Base-by-base conservation (phyloP, 53 echinoderm and acorn worm species). In the Holothuria scabra region DNA sequence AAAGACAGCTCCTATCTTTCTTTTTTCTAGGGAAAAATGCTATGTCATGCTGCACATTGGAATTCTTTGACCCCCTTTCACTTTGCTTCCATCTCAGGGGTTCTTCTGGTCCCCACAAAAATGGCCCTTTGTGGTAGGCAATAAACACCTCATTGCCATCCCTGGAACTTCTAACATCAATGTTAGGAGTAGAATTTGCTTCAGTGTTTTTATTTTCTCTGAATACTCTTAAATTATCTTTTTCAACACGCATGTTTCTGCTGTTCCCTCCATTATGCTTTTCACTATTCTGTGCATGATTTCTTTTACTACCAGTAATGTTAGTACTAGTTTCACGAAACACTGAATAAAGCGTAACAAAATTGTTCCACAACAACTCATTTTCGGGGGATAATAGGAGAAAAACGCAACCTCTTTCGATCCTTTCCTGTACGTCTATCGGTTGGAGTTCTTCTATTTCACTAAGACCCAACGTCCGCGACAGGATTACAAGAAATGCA, bases 1-100 rank as follows among this genome's bases (percentile, higher is more conserved):
- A 19, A 16, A 95, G 85, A 56, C 95, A 95, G 2, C 79, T 65
- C n/a, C 91, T 80, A 59, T 93, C 91, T 63, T 71, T 79, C 58
- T 85, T 89, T 14, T 52, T 38, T 55, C 28, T 80, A 46, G 87
- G 85, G 79, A 96, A 93, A 14, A 91, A 48, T 10, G 84, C 84
- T 52, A 91, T 72, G 4, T 24, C 33, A 18, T 61, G 56, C n/a
- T 16, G 12, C 46, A 9, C 8, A 19, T 30, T 7, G 11, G 32
- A 26, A n/a, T 20, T 58, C 37, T 75, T 76, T 10, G 52, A 22
- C 82, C 66, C 60, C 2, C 72, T 35, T 21, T 84, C 76, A 56
- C 60, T 66, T 19, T 76, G 32, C 7, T 85, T 85, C 91, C 91
- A 91, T 26, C 2, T 37, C 18, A 93, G 76, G 21, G 64, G 82